A percentile compares a stretch with the other conserved stretches of the same genome.
Evolutionary conservation across 30 jellyfish, hydroid and myxozoan species (phyloP).

Genomic region (Clytia hemisphaerica): DNA sequence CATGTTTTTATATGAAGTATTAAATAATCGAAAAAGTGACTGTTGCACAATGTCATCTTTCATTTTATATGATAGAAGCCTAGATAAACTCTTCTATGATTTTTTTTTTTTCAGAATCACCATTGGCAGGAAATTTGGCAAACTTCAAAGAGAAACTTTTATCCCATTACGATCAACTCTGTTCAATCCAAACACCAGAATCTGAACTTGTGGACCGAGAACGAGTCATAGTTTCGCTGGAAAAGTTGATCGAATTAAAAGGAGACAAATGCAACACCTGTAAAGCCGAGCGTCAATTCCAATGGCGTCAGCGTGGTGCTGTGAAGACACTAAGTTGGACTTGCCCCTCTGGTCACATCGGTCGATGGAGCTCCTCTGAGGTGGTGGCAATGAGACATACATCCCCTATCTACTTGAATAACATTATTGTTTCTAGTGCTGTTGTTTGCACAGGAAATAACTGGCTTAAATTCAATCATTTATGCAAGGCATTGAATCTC

Average conservation of each 20-base stretch:
- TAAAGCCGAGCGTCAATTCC: no score
- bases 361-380: slow-evolving; percentile 32
- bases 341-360: slow-evolving; percentile 8
- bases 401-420: slow-evolving; percentile 5
- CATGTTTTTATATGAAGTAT: no score
- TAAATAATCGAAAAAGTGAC: no score
- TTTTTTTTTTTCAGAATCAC: no score
- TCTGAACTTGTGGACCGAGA: not conserved
- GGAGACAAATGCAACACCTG: slow-evolving; percentile 21
- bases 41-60: no score
- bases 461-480: not conserved
- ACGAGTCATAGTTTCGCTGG: slow-evolving; percentile 5
- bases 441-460: slow-evolving; percentile 21
- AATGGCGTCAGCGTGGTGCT: no score
- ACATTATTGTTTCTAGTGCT: not conserved
- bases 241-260: slow-evolving; percentile 4
- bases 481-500: slow-evolving; percentile 15
- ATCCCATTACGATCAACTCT: no score
- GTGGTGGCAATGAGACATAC: not conserved
- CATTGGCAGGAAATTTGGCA: no score
- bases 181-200: no score
- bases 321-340: slow-evolving; percentile 4
- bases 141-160: no score
- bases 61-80: no score
- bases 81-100: no score